These are phyloP conservation scores for Cheilosia soror DNA, from an alignment of 2,888 invertebrate genomes.

Conservation along the genomic window DNA sequence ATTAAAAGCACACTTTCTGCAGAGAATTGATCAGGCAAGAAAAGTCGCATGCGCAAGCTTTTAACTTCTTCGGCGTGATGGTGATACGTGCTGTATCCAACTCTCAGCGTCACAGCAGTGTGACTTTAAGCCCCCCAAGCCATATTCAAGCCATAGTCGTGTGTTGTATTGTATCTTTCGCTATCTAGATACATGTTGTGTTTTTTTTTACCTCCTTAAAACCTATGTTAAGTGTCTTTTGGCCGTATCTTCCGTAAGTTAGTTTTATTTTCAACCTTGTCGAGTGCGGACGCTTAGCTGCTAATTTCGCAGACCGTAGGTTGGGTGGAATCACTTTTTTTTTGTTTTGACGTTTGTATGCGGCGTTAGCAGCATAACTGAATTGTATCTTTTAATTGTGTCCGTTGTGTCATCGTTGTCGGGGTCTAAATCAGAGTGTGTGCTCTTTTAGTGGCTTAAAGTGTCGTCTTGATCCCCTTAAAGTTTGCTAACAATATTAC, in stretches of 20 bases:
- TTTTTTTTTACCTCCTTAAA: conserved; percentile 44
- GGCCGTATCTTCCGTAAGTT: conserved; percentile 76
- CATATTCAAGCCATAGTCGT: conserved; percentile 16
- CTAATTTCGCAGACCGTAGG: conserved; percentile 70
- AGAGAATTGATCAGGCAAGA: conserved; percentile 30
- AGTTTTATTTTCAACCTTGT: conserved; percentile 76
- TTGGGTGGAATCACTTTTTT: conserved; percentile 35
- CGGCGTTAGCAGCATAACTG: conserved; percentile 13
- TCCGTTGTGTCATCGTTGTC: conserved; percentile 66
- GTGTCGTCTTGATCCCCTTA: conserved; percentile 58
- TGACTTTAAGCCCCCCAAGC: conserved; percentile 40
- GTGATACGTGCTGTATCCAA: conserved; percentile 12
- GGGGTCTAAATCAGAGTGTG: conserved; percentile 50
- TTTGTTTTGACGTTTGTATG: conserved; percentile 19
- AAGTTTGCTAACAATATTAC: conserved; percentile 51
- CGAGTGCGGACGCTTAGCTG: conserved; percentile 75
- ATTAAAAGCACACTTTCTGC: conserved; percentile 48
- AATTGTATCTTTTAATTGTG: conserved; percentile 60
- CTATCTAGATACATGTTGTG: conserved; percentile 45
- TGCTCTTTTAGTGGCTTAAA: conserved; percentile 39
- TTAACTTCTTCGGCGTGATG: conserved; percentile 11
- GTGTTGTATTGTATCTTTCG: conserved; percentile 42
- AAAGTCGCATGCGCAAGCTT: conserved; percentile 60
- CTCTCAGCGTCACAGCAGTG: conserved; percentile 46
- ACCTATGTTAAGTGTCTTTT: conserved; percentile 73